Percentiles rank a stretch among this genome's conserved stretches.
These are phyloP conservation scores for Stegostoma tigrinum DNA, from an alignment of 2,113 vertebrate species.

Conservation along the genomic window DNA sequence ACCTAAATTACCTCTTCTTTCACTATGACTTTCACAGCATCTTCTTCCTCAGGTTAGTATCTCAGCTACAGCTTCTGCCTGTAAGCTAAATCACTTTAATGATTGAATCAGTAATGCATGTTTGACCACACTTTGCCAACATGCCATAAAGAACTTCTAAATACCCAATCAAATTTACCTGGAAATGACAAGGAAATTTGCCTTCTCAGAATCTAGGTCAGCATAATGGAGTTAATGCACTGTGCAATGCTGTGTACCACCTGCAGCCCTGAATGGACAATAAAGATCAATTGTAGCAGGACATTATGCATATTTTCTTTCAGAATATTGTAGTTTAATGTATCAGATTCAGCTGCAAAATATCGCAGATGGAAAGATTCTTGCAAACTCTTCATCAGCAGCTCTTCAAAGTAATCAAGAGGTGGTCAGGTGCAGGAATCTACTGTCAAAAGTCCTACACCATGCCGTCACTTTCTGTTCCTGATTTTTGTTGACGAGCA, in stretches of 20 bases:
- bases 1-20: too few species aligned
- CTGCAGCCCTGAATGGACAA: background rate
- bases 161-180: background rate
- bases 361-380: background rate
- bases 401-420: background rate
- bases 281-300: background rate
- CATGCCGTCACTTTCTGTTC: background rate
- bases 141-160: background rate
- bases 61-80: too few species aligned
- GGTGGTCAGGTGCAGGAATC: background rate
- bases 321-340: background rate
- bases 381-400: background rate
- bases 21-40: too few species aligned
- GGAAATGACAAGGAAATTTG: background rate
- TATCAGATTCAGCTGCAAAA: background rate
- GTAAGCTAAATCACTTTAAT: too few species aligned
- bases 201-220: background rate
- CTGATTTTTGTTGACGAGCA: background rate
- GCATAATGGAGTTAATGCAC: background rate
- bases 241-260: background rate
- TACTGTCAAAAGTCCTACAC: background rate
- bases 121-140: background rate
- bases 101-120: background rate
- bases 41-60: too few species aligned
- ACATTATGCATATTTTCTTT: background rate